These are phyloP conservation scores for Metellina segmentata DNA, from an alignment of 2,888 invertebrate genomes.

Conservation along the genomic window DNA sequence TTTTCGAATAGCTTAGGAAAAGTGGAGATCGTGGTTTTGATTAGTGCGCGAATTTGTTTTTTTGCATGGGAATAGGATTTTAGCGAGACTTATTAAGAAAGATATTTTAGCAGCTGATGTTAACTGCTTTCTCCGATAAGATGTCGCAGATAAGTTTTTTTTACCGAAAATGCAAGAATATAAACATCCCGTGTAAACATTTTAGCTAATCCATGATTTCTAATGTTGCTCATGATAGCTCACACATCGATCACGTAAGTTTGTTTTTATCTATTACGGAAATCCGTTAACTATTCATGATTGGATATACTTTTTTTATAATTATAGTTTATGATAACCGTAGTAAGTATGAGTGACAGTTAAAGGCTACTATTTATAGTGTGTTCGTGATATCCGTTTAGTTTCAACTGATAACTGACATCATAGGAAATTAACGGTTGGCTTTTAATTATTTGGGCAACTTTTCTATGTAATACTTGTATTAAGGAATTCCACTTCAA, in stretches of 20 bases:
- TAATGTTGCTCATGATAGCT: neutral
- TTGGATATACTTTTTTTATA: neutral
- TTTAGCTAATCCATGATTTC: neutral
- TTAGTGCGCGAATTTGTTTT: neutral
- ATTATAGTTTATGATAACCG: neutral
- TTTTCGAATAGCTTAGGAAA: slow-evolving; percentile 9
- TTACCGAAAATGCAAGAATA: slow-evolving; percentile 3
- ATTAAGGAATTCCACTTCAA: too few relatives aligned
- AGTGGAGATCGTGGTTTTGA: slow-evolving; percentile 20
- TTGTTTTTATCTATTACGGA: slow-evolving; percentile 4
- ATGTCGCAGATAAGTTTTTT: neutral
- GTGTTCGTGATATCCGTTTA: neutral
- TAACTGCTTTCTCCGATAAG: slow-evolving; percentile 25
- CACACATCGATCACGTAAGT: slow-evolving; percentile 10
- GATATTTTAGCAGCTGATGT: neutral
- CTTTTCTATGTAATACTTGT: too few relatives aligned
- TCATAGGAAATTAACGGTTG: too few relatives aligned
- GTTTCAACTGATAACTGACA: neutral
- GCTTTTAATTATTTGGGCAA: too few relatives aligned
- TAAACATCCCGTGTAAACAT: neutral
- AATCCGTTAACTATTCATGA: neutral
- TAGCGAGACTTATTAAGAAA: neutral
- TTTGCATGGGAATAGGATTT: neutral
- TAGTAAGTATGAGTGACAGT: neutral
- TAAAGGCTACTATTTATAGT: neutral